These are phyloP conservation scores for Microplitis deprimator DNA, from an alignment of 2,888 invertebrate species.

Conservation along the genomic window DNA sequence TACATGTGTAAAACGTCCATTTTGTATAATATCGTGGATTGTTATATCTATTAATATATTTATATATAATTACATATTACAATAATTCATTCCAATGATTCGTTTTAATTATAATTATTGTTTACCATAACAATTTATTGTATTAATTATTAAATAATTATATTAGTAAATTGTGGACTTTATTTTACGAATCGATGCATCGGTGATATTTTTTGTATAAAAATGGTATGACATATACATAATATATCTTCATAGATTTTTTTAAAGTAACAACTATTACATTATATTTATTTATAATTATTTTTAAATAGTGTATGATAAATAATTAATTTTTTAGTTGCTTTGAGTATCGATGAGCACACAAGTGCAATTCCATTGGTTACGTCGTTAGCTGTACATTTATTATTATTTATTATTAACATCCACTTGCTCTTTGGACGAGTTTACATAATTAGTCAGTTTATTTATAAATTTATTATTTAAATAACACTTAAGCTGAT, in stretches of 20 bases:
- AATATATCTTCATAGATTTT: slow-evolving; percentile 22
- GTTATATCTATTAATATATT: slow-evolving; percentile 32
- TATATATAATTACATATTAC: neutral
- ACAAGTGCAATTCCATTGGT: slow-evolving; percentile 39
- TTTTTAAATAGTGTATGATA: slow-evolving; percentile 20
- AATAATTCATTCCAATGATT: neutral
- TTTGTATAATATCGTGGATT: slow-evolving; percentile 36
- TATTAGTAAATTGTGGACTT: slow-evolving; percentile 16
- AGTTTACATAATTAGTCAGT: slow-evolving; percentile 6
- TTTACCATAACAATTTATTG: neutral
- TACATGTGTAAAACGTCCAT: slow-evolving; percentile 51
- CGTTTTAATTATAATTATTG: neutral
- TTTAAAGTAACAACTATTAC: slow-evolving; percentile 26
- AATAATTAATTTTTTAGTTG: slow-evolving; percentile 15
- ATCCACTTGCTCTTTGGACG: neutral
- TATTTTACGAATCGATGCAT: neutral
- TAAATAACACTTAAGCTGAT: slow-evolving; percentile 16
- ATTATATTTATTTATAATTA: slow-evolving; percentile 23
- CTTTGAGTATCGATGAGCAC: slow-evolving; percentile 29
- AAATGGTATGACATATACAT: neutral
- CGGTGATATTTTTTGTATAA: slow-evolving; percentile 21
- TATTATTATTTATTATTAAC: slow-evolving; percentile 16
- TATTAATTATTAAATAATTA: slow-evolving; percentile 16
- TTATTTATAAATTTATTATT: neutral
- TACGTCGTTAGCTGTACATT: slow-evolving; percentile 38